These are phyloP conservation scores for Tipula confusa DNA, from an alignment of 2,888 invertebrate genomes.

Conservation along the genomic window DNA sequence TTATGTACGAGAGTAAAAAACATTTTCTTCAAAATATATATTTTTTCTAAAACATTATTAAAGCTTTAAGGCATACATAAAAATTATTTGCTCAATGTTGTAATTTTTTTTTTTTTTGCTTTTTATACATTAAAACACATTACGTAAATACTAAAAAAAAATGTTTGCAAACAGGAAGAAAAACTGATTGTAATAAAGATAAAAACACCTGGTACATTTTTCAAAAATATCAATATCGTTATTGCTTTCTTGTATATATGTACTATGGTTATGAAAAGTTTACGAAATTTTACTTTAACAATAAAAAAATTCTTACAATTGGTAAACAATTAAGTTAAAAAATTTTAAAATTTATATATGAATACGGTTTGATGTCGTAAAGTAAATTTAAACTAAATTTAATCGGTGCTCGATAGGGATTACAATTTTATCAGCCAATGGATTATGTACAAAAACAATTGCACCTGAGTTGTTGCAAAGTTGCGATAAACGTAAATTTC, in stretches of 20 bases:
- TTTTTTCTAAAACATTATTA: background rate
- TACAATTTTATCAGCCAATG: no score
- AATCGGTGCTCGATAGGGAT: no score
- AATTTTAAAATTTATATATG: background rate
- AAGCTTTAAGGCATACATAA: slow-evolving; percentile 5
- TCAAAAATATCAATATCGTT: background rate
- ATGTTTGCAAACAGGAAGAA: background rate
- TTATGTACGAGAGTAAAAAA: background rate
- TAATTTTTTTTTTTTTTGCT: background rate
- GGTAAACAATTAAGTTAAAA: background rate
- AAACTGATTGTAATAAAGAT: background rate
- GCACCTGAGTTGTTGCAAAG: no score
- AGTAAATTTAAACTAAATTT: background rate
- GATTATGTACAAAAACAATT: no score
- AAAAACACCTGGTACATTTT: slow-evolving; percentile 5
- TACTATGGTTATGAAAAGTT: background rate
- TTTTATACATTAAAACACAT: background rate
- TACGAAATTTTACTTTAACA: background rate
- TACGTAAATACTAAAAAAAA: background rate
- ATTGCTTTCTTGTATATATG: background rate
- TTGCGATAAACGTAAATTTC: no score
- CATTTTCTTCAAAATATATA: background rate
- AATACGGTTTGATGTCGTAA: background rate
- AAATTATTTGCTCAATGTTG: background rate
- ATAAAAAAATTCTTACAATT: background rate